Evolutionary conservation across 1,140 invertebrate species (phyloP), one percentile per base, ranked within the genome.

Genomic region (Apolygus lucorum): DNA sequence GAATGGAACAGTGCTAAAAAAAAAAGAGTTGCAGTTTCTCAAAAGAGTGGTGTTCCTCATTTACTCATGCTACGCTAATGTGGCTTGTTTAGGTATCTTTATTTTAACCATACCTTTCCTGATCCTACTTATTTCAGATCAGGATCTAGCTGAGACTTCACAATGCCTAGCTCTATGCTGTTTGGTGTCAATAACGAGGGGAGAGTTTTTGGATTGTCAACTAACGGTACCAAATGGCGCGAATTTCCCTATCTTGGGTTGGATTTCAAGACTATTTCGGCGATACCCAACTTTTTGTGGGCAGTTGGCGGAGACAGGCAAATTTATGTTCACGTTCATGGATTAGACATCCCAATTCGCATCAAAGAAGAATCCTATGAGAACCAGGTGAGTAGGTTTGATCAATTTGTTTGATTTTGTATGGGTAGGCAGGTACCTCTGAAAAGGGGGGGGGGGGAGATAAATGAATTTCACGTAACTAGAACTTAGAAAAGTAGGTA

Each of bases 291-390:
- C 79, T 90, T 89, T 76, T 82, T 94, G 74, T 96, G 93, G 93
- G 93, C 91, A 1, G 88, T 96, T 59, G 92, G 93, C 59, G 90
- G 92, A 1, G 93, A 96, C 78, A 86, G 93, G 72, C 92, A 95
- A 79, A 88, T 94, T 52, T 95, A 96, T 79, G 86, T 95, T 1
- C 92, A 91, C 78, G 90, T 95, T 22, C 88, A 92, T 77, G 89
- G 89, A 1, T 80, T 91, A 49, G 93, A 95, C 79, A 88, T 95
- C 76, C 92, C 93, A 0, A 95, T 96, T 70, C 82, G 91, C 71
- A 89, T 94, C 0, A 88, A 89, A 78, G 92, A 95, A 80, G 91
- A 93, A 78, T 87, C 91, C 2, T 96, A 91, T 79, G 93, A 96
- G 81, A 96, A 96, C 80, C 91, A 96, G 81, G 88, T 89, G 8